phyloP scores from a whole-genome alignment of 2,797 vertebrate genomes.

The Acanthis flammea region DNA sequence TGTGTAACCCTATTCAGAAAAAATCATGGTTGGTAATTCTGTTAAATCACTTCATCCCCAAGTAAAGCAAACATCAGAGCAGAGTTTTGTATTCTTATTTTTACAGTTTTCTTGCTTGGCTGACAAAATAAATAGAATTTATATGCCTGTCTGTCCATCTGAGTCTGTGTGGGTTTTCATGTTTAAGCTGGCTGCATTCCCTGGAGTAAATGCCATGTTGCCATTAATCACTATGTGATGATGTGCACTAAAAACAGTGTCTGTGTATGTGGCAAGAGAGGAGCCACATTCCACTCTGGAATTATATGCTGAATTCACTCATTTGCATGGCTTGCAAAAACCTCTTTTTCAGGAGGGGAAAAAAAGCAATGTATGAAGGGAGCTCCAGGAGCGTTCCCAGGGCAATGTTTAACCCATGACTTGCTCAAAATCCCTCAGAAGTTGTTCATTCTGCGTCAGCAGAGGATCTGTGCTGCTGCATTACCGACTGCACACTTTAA shows the following conservation, averaged over 20 bases:
- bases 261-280: constrained; percentile 4
- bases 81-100: constrained; percentile 43
- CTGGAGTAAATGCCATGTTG: constrained; percentile 44
- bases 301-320: not conserved
- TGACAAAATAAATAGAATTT: constrained; percentile 43
- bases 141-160: constrained; percentile 34
- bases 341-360: not conserved
- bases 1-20: constrained; percentile 14
- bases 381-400: not conserved
- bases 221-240: constrained; percentile 40
- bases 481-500: not conserved
- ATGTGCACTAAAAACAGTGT: constrained; percentile 25
- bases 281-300: not conserved
- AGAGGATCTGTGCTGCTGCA: not conserved
- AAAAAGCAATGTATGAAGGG: not conserved
- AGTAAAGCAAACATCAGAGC: constrained; percentile 37
- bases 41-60: constrained; percentile 23
- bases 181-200: constrained; percentile 42
- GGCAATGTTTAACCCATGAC: not conserved
- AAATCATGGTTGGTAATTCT: constrained; percentile 7
- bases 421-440: not conserved
- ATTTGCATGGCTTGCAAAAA: not conserved
- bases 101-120: constrained; percentile 34
- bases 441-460: not conserved
- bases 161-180: constrained; percentile 39